Base-by-base conservation (phyloP, 2,888 invertebrate species). In the Cyrtodaria siliqua region DNA sequence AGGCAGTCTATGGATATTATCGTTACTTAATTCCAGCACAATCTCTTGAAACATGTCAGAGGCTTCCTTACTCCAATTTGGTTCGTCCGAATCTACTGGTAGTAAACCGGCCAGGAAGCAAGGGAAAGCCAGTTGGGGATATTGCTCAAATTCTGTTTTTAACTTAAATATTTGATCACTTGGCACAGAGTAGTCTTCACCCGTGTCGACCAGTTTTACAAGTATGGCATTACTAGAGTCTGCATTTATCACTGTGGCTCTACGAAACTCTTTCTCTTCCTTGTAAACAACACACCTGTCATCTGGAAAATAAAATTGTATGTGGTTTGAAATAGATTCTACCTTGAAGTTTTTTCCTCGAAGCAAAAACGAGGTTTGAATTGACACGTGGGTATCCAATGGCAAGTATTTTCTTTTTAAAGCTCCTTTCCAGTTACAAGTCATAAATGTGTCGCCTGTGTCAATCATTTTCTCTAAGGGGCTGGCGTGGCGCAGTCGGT, bases 61-160 rank as follows among this genome's bases (percentile, higher is more conserved):
- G 2, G 76, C 63, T n/a, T 64, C 69, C 4, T 67, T 69, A 14
- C 68, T 72, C 86, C 86, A 84, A 1, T 49, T 55, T 29, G 78
- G 75, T 1, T 56, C 56, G 26, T 76, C 80, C 24, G 29, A 47
- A 26, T 61, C 63, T 0, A 63, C 42, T 3, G 69, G 62, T 9
- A 76, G 60, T n/a, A 89, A 66, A 20, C 83, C 85, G 27, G 64
- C 61, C 12, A 89, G 73, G 44, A 64, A 70, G 74, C 91, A 91
- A 52, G 78, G 56, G 42, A 91, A 74, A n/a, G 90, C 89, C 64
- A 91, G 84, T 18, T 79, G 77, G 6, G 91, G 88, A 23, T 89
- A 77, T 16, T 57, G 56, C 16, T 85, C 55, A 71, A 87, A 88
- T 12, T 86, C 82, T 6, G 79, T 40, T 29, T 69, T 71, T 8